phyloP scores from a whole-genome alignment of 2,888 invertebrate genomes.

The Parnassius orleans region DNA sequence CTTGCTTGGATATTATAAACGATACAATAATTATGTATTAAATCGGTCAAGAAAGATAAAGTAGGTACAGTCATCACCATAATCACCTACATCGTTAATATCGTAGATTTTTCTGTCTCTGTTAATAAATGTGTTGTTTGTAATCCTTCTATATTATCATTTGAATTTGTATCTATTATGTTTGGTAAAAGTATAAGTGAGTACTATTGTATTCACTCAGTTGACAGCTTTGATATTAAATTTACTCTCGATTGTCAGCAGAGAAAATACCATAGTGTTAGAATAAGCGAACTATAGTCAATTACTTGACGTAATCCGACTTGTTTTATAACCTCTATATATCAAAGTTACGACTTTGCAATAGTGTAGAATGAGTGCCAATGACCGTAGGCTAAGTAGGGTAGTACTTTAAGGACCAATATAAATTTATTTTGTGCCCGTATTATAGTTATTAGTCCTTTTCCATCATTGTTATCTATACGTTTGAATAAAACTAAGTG shows the following conservation, averaged over 20 bases:
- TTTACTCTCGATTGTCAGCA: conserved; percentile 22
- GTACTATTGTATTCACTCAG: conserved; percentile 15
- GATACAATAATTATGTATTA: too few species aligned
- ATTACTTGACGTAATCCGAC: conserved; percentile 31
- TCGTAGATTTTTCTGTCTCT: too few species aligned
- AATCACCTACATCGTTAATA: too few species aligned
- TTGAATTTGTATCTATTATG: background rate
- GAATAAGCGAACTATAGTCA: conserved; percentile 28
- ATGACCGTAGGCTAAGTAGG: conserved; percentile 11
- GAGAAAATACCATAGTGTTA: conserved; percentile 26
- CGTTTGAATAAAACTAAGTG: too few species aligned
- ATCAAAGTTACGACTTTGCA: conserved; percentile 27
- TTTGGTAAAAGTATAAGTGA: conserved; percentile 6
- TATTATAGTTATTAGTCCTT: conserved; percentile 12
- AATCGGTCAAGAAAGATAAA: too few species aligned
- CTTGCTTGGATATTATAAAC: too few species aligned
- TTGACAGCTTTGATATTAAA: conserved; percentile 20
- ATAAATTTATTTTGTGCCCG: conserved; percentile 20
- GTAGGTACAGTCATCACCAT: too few species aligned
- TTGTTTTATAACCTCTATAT: conserved; percentile 28
- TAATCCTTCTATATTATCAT: background rate
- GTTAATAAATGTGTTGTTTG: too few species aligned
- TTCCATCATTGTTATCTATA: too few species aligned
- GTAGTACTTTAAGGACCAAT: conserved; percentile 16
- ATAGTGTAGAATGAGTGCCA: conserved; percentile 27